A percentile compares a stretch with the other conserved stretches of the same genome.
phyloP scores from a whole-genome alignment of 2,888 invertebrate species.

The Meteorus cinctellus region DNA sequence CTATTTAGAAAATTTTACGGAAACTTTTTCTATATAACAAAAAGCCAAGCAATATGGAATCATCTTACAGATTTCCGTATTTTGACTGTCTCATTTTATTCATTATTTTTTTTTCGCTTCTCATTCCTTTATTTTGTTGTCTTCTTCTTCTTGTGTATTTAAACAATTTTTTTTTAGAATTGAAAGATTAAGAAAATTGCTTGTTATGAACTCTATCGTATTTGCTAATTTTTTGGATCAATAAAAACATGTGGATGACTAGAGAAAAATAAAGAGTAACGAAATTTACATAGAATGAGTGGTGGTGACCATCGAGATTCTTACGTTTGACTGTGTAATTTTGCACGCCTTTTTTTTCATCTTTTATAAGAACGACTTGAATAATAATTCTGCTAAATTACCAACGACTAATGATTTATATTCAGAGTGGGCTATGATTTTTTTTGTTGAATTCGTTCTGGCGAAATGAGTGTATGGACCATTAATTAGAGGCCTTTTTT shows the following conservation, averaged over 20 bases:
- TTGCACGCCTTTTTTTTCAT: background rate
- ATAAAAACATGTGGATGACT: background rate
- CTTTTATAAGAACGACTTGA: background rate
- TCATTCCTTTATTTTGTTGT: background rate
- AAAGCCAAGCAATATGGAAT: background rate
- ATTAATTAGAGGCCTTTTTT: conserved; percentile 63
- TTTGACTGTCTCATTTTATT: background rate
- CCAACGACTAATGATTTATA: conserved; percentile 23
- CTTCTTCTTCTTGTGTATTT: background rate
- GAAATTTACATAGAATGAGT: background rate
- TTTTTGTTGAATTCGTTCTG: conserved; percentile 44
- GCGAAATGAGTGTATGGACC: conserved; percentile 53
- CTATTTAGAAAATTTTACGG: background rate
- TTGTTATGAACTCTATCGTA: background rate
- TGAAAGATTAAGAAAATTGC: background rate
- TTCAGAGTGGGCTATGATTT: conserved; percentile 37
- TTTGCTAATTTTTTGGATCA: background rate
- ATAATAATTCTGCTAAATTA: conserved; percentile 16
- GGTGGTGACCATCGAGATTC: background rate
- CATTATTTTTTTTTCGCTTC: background rate
- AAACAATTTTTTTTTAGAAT: background rate
- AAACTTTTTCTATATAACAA: conserved; percentile 2
- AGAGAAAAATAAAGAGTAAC: background rate
- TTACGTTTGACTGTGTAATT: background rate
- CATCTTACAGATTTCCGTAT: conserved; percentile 1